Conservation (phyloP, 2,797 vertebrate species). For the Tinamus major region DNA sequence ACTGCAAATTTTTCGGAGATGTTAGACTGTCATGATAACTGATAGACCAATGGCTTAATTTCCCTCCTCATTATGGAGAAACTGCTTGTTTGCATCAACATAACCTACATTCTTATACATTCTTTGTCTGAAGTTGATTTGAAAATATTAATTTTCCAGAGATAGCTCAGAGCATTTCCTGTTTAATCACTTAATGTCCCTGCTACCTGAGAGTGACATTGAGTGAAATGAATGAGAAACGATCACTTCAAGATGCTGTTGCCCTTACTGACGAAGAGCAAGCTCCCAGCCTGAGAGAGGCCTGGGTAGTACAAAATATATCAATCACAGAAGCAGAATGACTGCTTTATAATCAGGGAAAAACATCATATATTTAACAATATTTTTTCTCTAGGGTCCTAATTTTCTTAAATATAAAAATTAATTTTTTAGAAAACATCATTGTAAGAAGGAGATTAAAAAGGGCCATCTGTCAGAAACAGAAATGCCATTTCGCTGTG, state of each 20-base stretch:
- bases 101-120: conserved; percentile 39
- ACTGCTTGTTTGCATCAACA: conserved; percentile 46
- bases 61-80: conserved; percentile 46
- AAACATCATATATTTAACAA: neutral
- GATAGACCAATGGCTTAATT: conserved; percentile 59
- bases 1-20: conserved; percentile 22
- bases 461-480: conserved; percentile 35
- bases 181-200: conserved; percentile 64
- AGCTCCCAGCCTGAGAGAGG: neutral
- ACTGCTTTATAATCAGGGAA: neutral
- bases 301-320: neutral
- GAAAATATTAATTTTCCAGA: conserved; percentile 61
- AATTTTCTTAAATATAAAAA: neutral
- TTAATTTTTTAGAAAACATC: conserved; percentile 16
- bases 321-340: conserved; percentile 29
- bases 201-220: conserved; percentile 49
- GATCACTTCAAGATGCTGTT: conserved; percentile 1
- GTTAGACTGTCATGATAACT: conserved; percentile 38
- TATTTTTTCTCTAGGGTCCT: neutral
- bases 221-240: conserved; percentile 42
- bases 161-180: conserved; percentile 43
- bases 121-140: conserved; percentile 58
- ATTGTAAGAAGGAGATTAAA: neutral
- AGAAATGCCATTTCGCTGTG: conserved; percentile 25
- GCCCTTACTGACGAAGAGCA: conserved; percentile 11